Conservation (phyloP, 2,113 vertebrate genomes). For the Camelus dromedarius region DNA sequence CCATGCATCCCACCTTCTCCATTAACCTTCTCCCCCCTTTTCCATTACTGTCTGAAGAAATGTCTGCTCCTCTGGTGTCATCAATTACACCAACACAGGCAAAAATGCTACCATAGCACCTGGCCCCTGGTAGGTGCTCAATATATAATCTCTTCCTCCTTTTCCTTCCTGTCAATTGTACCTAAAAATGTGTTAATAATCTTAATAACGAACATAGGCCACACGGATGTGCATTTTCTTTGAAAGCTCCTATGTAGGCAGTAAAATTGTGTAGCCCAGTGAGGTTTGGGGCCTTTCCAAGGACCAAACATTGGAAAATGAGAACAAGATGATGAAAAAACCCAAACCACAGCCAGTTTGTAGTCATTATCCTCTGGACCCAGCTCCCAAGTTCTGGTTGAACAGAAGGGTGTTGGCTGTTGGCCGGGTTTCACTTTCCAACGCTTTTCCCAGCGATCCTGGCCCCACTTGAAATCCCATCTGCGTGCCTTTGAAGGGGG, state of each 20-base stretch:
- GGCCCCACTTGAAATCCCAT: constrained; percentile 39
- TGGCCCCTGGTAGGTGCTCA: neutral
- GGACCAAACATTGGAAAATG: constrained; percentile 23
- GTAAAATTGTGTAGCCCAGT: neutral
- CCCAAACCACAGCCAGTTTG: constrained; percentile 4
- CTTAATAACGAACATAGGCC: neutral
- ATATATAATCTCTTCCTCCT: neutral
- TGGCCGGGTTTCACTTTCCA: constrained; percentile 44
- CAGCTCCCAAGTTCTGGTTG: constrained; percentile 55
- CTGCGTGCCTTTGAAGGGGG: neutral
- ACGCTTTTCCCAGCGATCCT: neutral
- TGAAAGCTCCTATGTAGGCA: neutral
- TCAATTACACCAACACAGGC: neutral
- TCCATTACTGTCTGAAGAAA: neutral
- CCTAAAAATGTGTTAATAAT: neutral
- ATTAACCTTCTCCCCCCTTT: neutral
- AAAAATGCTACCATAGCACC: neutral
- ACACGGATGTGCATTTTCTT: neutral
- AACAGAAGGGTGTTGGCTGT: constrained; percentile 62
- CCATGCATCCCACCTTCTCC: neutral
- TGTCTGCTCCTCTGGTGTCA: neutral
- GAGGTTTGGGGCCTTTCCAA: constrained; percentile 52
- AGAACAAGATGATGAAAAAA: constrained; percentile 27
- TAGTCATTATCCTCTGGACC: constrained; percentile 67
- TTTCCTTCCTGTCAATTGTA: neutral